phyloP scores from a whole-genome alignment of 2,113 vertebrate genomes.

The Todiramphus saurophagus region DNA sequence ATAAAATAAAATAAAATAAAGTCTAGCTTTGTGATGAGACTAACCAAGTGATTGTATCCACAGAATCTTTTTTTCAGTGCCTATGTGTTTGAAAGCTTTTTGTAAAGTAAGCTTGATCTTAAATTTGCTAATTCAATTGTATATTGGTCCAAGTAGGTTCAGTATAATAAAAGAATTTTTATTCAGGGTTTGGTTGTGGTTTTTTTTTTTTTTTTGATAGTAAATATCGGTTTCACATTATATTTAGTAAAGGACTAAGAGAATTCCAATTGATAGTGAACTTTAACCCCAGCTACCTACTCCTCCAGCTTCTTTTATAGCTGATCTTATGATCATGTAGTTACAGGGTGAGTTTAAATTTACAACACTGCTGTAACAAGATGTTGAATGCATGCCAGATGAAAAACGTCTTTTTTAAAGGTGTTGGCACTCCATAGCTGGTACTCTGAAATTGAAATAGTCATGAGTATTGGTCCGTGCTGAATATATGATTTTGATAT shows the following conservation, averaged over 20 bases:
- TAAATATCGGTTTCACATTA: background rate
- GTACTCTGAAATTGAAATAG: background rate
- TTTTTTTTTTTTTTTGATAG: background rate
- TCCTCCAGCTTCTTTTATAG: background rate
- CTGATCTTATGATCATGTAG: background rate
- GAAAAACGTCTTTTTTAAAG: conserved; percentile 14
- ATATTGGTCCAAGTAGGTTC: background rate
- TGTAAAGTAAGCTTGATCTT: background rate
- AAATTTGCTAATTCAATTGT: background rate
- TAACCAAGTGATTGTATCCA: background rate
- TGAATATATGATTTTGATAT: background rate
- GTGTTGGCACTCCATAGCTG: background rate
- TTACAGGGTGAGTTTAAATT: background rate
- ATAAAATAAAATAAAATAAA: background rate
- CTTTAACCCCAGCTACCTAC: background rate
- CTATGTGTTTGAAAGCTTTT: background rate
- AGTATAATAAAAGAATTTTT: background rate
- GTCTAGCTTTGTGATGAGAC: background rate
- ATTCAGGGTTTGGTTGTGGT: background rate
- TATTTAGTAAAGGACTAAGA: background rate
- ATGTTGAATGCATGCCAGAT: background rate
- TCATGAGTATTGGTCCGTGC: background rate
- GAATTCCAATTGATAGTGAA: background rate
- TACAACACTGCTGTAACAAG: background rate
- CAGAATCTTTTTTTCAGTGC: background rate